These are phyloP conservation scores for Microcebus murinus DNA, from an alignment of 2,113 vertebrate species.

Conservation along the genomic window DNA sequence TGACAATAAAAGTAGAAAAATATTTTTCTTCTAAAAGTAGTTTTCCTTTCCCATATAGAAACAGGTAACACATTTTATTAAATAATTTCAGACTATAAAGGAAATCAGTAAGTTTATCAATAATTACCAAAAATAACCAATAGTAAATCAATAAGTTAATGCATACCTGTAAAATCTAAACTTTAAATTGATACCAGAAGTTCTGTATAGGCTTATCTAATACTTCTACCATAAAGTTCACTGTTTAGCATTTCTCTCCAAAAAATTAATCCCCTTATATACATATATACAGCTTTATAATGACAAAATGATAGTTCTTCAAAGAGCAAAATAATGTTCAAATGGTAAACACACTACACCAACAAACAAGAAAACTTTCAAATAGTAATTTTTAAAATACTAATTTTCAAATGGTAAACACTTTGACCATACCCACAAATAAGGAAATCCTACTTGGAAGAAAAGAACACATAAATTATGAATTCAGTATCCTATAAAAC, in stretches of 20 bases:
- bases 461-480: not conserved
- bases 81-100: constrained; percentile 12
- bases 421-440: not conserved
- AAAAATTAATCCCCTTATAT: not conserved
- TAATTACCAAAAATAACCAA: not conserved
- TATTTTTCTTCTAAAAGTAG: not conserved
- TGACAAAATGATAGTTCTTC: not conserved
- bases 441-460: not conserved
- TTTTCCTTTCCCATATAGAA: not conserved
- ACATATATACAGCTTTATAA: not conserved
- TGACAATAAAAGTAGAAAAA: not conserved
- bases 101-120: not conserved
- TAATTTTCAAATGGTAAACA: not conserved
- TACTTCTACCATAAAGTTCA: not conserved
- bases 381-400: not conserved
- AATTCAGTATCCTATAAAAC: not conserved
- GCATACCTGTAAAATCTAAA: not conserved
- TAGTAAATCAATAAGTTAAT: not conserved
- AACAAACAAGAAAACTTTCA: not conserved
- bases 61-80: not conserved
- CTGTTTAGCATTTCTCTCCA: not conserved
- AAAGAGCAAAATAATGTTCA: constrained; percentile 26
- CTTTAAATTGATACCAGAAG: not conserved
- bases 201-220: not conserved
- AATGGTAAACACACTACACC: not conserved